Percentiles rank a stretch among this genome's conserved stretches.
Evolutionary conservation across 2,113 vertebrate genomes (phyloP).

Genomic region (Paramormyrops kingsleyae): DNA sequence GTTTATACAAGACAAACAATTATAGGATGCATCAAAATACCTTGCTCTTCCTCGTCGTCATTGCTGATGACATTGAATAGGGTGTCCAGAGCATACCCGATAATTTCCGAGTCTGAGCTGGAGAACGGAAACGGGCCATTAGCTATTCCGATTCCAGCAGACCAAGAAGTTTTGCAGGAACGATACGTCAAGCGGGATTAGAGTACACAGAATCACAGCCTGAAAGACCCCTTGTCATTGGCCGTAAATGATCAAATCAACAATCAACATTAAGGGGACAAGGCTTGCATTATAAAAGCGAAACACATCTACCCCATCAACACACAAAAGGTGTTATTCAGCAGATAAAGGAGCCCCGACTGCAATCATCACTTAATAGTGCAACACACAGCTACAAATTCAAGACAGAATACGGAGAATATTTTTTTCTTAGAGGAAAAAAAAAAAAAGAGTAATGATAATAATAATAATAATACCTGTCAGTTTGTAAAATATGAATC

Average conservation of each 20-base stretch:
- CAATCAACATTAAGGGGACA: not conserved
- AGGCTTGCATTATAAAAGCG: not conserved
- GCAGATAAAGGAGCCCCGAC: not conserved
- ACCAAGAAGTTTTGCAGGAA: not conserved
- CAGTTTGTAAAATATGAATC: slow-evolving; percentile 84
- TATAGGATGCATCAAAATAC: slow-evolving; percentile 49
- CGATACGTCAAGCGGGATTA: not conserved
- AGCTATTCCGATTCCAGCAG: not conserved
- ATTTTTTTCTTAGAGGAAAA: no score
- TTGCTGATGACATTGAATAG: slow-evolving; percentile 93
- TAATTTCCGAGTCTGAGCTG: slow-evolving; percentile 95
- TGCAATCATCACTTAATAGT: not conserved
- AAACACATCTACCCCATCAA: not conserved
- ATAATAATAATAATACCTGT: slow-evolving; percentile 64
- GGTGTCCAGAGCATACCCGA: slow-evolving; percentile 95
- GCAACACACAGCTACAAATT: not conserved
- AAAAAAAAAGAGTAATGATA: no score
- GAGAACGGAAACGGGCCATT: not conserved
- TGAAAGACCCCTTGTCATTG: not conserved
- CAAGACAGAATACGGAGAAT: not conserved
- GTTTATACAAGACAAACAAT: not conserved
- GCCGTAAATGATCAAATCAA: not conserved
- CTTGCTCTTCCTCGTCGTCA: slow-evolving; percentile 91
- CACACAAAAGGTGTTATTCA: not conserved
- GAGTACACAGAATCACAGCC: not conserved